Conservation (phyloP, 1,140 invertebrate species). For the Zaprionus ghesquierei region DNA sequence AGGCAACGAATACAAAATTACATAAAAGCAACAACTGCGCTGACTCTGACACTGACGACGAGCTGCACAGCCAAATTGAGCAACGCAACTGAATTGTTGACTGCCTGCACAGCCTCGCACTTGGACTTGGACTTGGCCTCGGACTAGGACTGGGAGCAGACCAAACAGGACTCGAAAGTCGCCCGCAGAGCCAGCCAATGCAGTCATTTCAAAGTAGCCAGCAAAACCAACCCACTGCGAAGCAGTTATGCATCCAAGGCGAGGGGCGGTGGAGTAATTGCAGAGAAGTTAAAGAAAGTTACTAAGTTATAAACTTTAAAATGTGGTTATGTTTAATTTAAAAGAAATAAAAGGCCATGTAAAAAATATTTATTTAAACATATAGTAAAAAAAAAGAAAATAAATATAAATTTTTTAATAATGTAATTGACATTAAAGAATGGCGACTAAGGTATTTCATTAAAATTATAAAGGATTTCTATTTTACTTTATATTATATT, state of each 20-base stretch:
- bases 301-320: too few relatives aligned
- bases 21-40: constrained; percentile 25
- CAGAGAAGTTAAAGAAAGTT: neutral
- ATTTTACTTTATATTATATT: too few relatives aligned
- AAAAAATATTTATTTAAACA: too few relatives aligned
- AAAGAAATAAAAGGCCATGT: too few relatives aligned
- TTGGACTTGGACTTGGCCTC: neutral
- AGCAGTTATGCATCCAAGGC: neutral
- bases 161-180: neutral
- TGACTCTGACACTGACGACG: constrained; percentile 2
- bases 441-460: too few relatives aligned
- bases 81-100: constrained; percentile 12
- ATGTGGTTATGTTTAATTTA: too few relatives aligned
- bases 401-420: too few relatives aligned
- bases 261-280: neutral
- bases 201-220: constrained; percentile 29
- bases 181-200: neutral
- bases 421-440: too few relatives aligned
- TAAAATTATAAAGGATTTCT: too few relatives aligned
- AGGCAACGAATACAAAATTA: constrained; percentile 13
- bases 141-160: neutral
- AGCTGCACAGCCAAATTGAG: constrained; percentile 32
- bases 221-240: constrained; percentile 1
- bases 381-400: too few relatives aligned
- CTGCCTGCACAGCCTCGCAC: neutral